Conservation (phyloP, 2,797 vertebrate species). For the Betta splendens region DNA sequence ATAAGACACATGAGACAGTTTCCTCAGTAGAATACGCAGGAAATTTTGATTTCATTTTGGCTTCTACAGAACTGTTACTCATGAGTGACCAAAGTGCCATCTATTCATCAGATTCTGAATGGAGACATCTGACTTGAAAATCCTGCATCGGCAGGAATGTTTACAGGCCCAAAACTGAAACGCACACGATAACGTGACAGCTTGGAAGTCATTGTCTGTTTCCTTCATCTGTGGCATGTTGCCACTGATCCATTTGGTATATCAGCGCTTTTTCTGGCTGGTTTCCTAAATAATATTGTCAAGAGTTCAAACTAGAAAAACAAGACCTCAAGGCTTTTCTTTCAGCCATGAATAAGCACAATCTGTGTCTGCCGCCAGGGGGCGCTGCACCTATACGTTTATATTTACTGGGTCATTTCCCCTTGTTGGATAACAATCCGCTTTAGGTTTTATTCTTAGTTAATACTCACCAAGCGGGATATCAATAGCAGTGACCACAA, state of each 20-base stretch:
- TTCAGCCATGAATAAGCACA: slow-evolving; percentile 9
- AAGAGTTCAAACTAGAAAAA: slow-evolving; percentile 29
- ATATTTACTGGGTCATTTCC: slow-evolving; percentile 33
- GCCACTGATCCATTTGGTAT: slow-evolving; percentile 7
- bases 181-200: too few species aligned
- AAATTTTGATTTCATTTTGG: neutral
- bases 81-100: slow-evolving; percentile 9
- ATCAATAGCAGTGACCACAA: slow-evolving; percentile 97
- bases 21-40: slow-evolving; percentile 4
- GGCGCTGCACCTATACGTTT: slow-evolving; percentile 31
- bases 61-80: slow-evolving; percentile 9
- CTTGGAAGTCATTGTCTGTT: neutral
- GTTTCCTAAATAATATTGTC: too few species aligned
- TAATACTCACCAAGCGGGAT: slow-evolving; percentile 92
- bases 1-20: too few species aligned
- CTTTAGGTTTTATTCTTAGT: slow-evolving; percentile 35
- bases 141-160: neutral
- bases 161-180: too few species aligned
- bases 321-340: slow-evolving; percentile 8
- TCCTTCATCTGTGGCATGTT: neutral
- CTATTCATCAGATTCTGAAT: neutral
- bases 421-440: slow-evolving; percentile 40
- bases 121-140: neutral
- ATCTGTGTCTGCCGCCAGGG: slow-evolving; percentile 61
- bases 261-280: neutral